Base-by-base conservation (phyloP, 1,140 invertebrate genomes). In the Scaptomyza pallida region DNA sequence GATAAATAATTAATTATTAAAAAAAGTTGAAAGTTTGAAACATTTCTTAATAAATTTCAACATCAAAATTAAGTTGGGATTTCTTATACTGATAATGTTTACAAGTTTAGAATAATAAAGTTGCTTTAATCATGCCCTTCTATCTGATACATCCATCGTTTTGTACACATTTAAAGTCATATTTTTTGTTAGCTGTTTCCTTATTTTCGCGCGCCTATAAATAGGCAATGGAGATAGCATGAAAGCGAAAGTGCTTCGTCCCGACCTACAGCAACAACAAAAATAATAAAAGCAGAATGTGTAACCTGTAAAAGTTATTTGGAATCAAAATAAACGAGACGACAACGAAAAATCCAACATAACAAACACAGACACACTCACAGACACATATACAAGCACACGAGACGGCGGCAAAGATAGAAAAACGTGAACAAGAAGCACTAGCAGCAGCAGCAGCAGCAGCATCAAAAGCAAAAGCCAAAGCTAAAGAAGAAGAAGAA, bases 311-410 rank as follows among this genome's bases (percentile, higher is more conserved):
- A 60, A 48, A 68, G 48, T 43, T 52, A 63, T 55, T 54, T 57
- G 47, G 71, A 75, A 78, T 78, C 79, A 83, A 83, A 78, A 83
- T 82, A 83, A 83, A 83, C 68, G 54, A 68, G 61, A 56, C 59
- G 43, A 82, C 54, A 72, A 67, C 33, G 21, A 35, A 65, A 75
- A 76, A 70, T 62, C 62, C 73, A 80, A 59, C 63, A 45, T 37
- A 71, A 61, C 52, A 65, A 57, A 62, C 65, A 79, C 52, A n/a
- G n/a, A 51, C 52, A 70, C 37, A 62, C 52, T 16, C 35, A 65
- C n/a, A n/a, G n/a, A n/a, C n/a, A n/a, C n/a, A n/a, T n/a, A n/a
- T n/a, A n/a, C n/a, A n/a, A n/a, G n/a, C n/a, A n/a, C n/a, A n/a
- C 43, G 35, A 41, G 37, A 3, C 41, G 26, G 33, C 37, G 56